Conservation (phyloP, 2,113 vertebrate species). For the Podilymbus podiceps region DNA sequence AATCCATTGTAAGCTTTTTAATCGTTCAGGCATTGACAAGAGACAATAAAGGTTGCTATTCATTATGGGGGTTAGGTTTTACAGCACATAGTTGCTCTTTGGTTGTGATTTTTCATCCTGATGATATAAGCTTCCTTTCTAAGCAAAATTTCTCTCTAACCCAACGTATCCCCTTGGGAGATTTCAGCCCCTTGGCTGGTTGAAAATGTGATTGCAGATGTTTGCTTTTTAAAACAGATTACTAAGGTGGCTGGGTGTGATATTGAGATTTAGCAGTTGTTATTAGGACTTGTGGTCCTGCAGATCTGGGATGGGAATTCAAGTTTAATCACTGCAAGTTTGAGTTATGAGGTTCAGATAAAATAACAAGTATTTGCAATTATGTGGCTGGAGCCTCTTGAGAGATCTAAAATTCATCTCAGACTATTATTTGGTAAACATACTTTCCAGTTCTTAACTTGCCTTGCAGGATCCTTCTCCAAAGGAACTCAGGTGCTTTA, state of each 20-base stretch:
- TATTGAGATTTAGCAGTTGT: background rate
- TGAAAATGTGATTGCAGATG: conserved; percentile 1
- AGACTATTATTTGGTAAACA: background rate
- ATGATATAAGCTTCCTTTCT: background rate
- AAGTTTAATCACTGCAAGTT: background rate
- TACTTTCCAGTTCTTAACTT: background rate
- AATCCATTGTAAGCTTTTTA: background rate
- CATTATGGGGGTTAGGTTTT: background rate
- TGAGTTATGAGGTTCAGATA: background rate
- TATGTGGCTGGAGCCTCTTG: background rate
- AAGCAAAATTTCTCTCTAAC: background rate
- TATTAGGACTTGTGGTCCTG: background rate
- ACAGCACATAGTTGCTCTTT: background rate
- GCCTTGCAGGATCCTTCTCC: background rate
- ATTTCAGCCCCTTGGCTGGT: background rate
- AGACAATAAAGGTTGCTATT: background rate
- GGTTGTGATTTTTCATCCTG: background rate
- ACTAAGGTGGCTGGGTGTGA: background rate
- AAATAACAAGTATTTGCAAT: conserved; percentile 16
- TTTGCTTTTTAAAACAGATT: conserved; percentile 1
- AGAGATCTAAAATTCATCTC: background rate
- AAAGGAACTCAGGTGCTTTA: background rate
- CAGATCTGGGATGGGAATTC: background rate
- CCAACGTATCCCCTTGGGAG: background rate
- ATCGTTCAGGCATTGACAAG: background rate